Evolutionary conservation across 2,113 vertebrate genomes (phyloP), one percentile per base, ranked within the genome.

Genomic region (Oncorhynchus masou): DNA sequence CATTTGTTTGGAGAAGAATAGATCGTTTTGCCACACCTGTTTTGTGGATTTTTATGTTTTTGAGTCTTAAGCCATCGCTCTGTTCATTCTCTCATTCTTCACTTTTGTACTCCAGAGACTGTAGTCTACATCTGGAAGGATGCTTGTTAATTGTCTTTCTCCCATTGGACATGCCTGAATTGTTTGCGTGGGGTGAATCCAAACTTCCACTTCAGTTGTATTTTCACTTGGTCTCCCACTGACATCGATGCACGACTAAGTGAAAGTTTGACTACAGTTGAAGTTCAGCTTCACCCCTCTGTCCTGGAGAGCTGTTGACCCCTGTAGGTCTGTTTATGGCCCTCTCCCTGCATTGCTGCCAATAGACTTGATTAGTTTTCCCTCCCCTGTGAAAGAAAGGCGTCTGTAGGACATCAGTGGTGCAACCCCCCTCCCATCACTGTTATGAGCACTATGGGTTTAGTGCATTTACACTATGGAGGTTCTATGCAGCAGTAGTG

Each of bases 351-450:
- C 59, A 9, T 62, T 62, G 59, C 59, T 22, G 20, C n/a, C 59
- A 11, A 1, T 22, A 62, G 59, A 57, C 6, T 19, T 8, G 1
- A 20, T 57, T 57, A 1, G 20, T 62, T 62, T 11, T 16, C 59
- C n/a, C 59, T 68, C 19, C 67, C 31, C 19, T 68, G 67, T 68
- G 29, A 68, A 31, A 20, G 67, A 68, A 68, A 24, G 59, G 59
- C 0, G 2, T 31, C 16, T 34, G 6, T 67, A 45, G 1, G 67
- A 68, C 5, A 34, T 45, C 67, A 19, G 25, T 31, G 66, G 29
- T n/a, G n/a, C 59, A 7, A n/a, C 27, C 24, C 65, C n/a, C n/a
- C n/a, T n/a, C 68, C 12, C n/a, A 15, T 64, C 2, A 51, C 16
- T 22, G 54, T 57, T 57, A 60, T 19, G 12, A n/a, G 4, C 12